Evolutionary conservation across 2,113 vertebrate species (phyloP), one percentile per base, ranked within the genome.

Genomic region (Peucedramus taeniatus): DNA sequence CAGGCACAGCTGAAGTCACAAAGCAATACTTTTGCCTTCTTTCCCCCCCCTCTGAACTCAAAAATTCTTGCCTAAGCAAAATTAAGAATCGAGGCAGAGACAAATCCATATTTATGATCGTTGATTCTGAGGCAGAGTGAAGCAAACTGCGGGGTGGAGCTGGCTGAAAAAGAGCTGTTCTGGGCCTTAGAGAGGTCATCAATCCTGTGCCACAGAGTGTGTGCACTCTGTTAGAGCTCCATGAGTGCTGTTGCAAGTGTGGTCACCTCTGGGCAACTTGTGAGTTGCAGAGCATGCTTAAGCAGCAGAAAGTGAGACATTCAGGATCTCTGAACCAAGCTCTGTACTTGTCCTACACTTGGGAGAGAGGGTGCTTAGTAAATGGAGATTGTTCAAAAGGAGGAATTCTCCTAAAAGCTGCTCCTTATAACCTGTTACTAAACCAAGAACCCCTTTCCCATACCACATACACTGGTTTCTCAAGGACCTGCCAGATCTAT

Each of bases 321-420:
- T 53, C 1, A 1, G n/a, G 66, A 61, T 19, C 50, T 66, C 70
- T 72, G 22, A 79, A 45, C 22, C 37, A 39, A 40, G 49, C 24
- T 56, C 44, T 63, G 7, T 35, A 16, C 28, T 72, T 65, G 20
- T 60, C 53, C 71, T 27, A 7, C 22, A 39, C 2, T 1, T 24
- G 33, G 28, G 24, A 74, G 45, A 72, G 28, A n/a, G 8, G 13
- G 10, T 53, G 31, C 39, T 50, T 1, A 0, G 11, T 66, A 47
- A 83, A 70, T 0, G 0, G 31, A 47, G 33, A 40, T 0, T 0
- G n/a, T 5, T 92, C 11, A 1, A 50, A 75, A 51, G 45, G 4
- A 37, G 20, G 13, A 60, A 31, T 42, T 44, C 4, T 79, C 66
- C 75, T 35, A 56, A 70, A 87, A 61, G 26, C 21, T 80, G 28